Evolutionary conservation across 2,888 invertebrate genomes (phyloP).

Genomic region (Eristalis arbustorum): DNA sequence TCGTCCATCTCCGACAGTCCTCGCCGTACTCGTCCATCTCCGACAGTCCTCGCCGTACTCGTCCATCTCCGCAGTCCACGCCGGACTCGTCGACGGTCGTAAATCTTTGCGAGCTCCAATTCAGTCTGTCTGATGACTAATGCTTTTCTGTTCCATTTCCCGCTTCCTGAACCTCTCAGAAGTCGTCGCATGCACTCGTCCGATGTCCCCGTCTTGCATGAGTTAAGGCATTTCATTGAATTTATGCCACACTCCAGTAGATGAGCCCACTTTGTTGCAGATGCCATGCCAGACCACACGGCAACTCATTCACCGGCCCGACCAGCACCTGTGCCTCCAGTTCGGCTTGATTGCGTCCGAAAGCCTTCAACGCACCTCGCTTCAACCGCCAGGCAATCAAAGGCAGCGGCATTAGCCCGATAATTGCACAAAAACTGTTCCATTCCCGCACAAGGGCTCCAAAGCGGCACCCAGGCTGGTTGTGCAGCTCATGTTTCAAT

Average conservation of each 20-base stretch:
- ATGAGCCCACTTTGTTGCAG: not conserved
- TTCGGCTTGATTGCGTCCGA: slow-evolving; percentile 28
- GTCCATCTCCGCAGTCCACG: not conserved
- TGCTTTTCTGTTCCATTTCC: not conserved
- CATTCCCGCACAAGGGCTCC: slow-evolving; percentile 29
- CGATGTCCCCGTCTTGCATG: not conserved
- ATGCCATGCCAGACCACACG: not conserved
- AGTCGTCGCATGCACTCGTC: not conserved
- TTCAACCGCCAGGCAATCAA: slow-evolving; percentile 25
- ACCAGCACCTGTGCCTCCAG: slow-evolving; percentile 28
- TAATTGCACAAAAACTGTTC: slow-evolving; percentile 63
- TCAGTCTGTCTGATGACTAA: not conserved
- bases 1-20: not conserved
- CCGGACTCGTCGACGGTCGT: not conserved
- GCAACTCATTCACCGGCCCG: slow-evolving; percentile 15
- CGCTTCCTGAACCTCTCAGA: not conserved
- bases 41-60: not conserved
- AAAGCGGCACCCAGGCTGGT: not conserved
- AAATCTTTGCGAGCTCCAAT: not conserved
- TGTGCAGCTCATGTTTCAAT: slow-evolving; percentile 58
- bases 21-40: not conserved
- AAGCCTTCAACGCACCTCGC: slow-evolving; percentile 2
- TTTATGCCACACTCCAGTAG: not conserved
- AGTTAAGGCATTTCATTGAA: not conserved
- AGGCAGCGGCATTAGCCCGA: slow-evolving; percentile 13